A percentile compares a stretch with the other conserved stretches of the same genome.
phyloP scores from a whole-genome alignment of 2,888 invertebrate species.

The Patella ulyssiponensis region DNA sequence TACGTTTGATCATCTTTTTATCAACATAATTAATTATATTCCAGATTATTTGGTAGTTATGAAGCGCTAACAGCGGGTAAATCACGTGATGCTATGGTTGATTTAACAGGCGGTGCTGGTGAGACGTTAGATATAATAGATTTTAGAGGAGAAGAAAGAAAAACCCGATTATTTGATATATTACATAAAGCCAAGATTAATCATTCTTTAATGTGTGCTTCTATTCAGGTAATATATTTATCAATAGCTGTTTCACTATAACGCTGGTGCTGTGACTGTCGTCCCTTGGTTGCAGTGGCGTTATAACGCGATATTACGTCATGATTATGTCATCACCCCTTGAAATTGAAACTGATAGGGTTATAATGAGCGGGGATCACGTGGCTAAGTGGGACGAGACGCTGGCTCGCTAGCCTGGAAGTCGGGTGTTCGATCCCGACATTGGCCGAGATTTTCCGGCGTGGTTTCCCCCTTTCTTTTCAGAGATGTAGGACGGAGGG shows the following conservation, averaged over 20 bases:
- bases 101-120: constrained; percentile 82
- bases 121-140: constrained; percentile 68
- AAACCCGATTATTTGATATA: constrained; percentile 54
- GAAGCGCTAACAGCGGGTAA: constrained; percentile 97
- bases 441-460: no score
- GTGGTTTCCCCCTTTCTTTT: no score
- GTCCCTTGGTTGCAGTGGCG: background rate
- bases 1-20: no score
- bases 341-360: no score
- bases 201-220: constrained; percentile 76
- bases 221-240: constrained; percentile 72
- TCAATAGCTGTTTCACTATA: no score
- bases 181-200: constrained; percentile 74
- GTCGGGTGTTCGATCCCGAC: no score
- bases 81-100: constrained; percentile 97
- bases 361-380: no score
- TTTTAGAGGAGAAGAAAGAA: constrained; percentile 50
- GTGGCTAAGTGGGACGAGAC: no score
- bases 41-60: constrained; percentile 79
- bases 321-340: no score
- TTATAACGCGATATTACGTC: background rate
- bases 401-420: no score
- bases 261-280: constrained; percentile 40
- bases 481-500: no score
- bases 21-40: constrained; percentile 22